Conservation (phyloP, 2,113 vertebrate species). For the Tursiops truncatus region DNA sequence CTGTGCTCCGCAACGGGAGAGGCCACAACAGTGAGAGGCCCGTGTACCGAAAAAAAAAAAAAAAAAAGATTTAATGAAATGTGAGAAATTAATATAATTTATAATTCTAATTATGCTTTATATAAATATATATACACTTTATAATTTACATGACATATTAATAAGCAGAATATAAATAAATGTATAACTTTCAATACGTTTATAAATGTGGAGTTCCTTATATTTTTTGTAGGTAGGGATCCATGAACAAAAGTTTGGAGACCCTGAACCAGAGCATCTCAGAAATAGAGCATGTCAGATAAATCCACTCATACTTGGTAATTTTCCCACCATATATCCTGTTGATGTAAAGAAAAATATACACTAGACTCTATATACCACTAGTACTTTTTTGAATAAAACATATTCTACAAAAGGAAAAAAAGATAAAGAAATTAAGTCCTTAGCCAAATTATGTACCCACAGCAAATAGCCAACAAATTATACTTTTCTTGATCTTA, state of each 20-base stretch:
- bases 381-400: neutral
- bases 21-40: too few species aligned
- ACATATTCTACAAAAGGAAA: neutral
- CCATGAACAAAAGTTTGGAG: neutral
- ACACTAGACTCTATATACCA: neutral
- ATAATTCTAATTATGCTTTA: neutral
- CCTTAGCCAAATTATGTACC: neutral
- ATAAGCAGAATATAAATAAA: neutral
- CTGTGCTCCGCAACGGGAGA: too few species aligned
- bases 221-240: neutral
- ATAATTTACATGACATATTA: neutral
- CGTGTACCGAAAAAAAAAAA: too few species aligned
- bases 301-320: neutral
- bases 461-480: neutral
- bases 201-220: neutral
- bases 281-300: neutral
- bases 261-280: neutral
- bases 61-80: neutral
- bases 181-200: neutral
- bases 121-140: neutral
- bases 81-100: neutral
- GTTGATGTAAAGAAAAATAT: neutral
- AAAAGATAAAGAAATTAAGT: neutral
- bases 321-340: neutral
- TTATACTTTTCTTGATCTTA: neutral